Evolutionary conservation across 1,140 invertebrate species (phyloP), one percentile per base, ranked within the genome.

Genomic region (Lordiphosa stackelbergi): DNA sequence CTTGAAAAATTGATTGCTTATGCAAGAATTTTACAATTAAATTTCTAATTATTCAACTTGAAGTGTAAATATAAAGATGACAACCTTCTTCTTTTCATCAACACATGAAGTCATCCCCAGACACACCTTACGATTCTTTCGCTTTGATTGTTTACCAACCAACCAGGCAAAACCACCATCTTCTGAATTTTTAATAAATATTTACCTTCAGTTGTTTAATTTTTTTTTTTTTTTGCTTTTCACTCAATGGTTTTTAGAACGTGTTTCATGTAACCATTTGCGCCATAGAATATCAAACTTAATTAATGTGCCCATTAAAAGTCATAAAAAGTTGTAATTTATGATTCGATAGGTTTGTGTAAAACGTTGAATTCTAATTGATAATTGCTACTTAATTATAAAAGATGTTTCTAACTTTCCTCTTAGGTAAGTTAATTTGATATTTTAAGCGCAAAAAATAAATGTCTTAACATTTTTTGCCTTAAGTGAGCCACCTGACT

Each of bases 401-500:
- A 8, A 31, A 31, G 28, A 31, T 40, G 35, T 34, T 45, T 22
- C 40, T 45, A 12, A 28, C 37, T 42, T 51, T 60, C 12, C 43
- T 41, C 24, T 28, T 6, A 6, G 5, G 24, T 6, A 5, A 28
- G 5, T 31, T 31, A 8, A 8, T 31, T 31, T 31, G 28, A 19
- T 24, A 5, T 24, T 31, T 31, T 31, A 8, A n/a, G 9, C 9
- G 59, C 54, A 59, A 64, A 64, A 64, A 64, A 54, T 64, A 64
- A 54, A 41, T 19, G 48, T 47, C 65, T 72, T 48, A 43, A 35
- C 53, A 16, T 16, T 56, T 60, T 73, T 59, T 61, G 71, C 66
- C 72, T 72, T 75, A 6, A 71, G 72, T 66, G 53, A 55, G 34
- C 43, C 36, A 45, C 73, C 72, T 75, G 73, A 72, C 72, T 68